Percentiles rank a stretch among this genome's conserved stretches.
phyloP scores from a whole-genome alignment of 2,113 vertebrate genomes.

The Octodon degus region DNA sequence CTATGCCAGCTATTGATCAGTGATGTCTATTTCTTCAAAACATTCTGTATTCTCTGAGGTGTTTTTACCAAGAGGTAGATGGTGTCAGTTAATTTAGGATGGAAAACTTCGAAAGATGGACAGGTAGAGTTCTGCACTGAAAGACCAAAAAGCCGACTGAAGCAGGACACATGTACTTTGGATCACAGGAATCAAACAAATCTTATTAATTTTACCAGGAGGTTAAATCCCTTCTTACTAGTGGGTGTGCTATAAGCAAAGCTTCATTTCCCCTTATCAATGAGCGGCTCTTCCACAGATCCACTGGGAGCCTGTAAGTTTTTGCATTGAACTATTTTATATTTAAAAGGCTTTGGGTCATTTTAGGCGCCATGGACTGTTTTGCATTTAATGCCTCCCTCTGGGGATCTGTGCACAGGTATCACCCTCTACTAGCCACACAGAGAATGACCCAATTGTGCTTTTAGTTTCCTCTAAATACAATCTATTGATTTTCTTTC shows the following conservation, averaged over 20 bases:
- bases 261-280: background rate
- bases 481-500: conserved; percentile 80
- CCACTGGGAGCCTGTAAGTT: background rate
- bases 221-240: conserved; percentile 62
- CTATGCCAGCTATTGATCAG: background rate
- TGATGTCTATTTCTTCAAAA: background rate
- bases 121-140: conserved; percentile 57
- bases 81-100: conserved; percentile 64
- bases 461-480: conserved; percentile 71
- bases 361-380: conserved; percentile 10
- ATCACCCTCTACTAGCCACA: conserved; percentile 45
- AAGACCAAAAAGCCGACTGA: conserved; percentile 69
- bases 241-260: background rate
- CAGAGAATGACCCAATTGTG: conserved; percentile 63
- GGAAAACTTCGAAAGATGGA: conserved; percentile 14
- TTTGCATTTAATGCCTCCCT: conserved; percentile 8
- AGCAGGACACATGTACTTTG: conserved; percentile 73
- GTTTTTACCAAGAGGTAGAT: conserved; percentile 53
- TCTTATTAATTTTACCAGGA: conserved; percentile 58
- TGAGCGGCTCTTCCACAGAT: background rate
- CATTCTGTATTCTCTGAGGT: background rate
- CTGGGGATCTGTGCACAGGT: conserved; percentile 36
- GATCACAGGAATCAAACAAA: conserved; percentile 57
- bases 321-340: conserved; percentile 62
- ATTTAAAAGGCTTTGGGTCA: conserved; percentile 37